Evolutionary conservation across 2,797 vertebrate species (phyloP), one percentile per base, ranked within the genome.

Genomic region (Adrianichthys oophorus): DNA sequence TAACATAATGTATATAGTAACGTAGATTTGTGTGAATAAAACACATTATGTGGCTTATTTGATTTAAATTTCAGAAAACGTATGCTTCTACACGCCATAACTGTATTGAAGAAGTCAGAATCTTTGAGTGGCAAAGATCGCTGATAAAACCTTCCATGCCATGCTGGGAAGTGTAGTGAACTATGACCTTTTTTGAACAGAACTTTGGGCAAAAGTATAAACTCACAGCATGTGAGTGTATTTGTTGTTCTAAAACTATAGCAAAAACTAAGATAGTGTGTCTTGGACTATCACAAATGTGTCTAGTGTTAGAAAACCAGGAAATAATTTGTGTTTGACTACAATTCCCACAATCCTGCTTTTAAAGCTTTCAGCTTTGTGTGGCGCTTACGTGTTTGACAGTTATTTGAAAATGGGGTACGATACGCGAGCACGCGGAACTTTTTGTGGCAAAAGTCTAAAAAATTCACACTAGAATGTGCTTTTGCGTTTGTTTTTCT

Each of bases 381-480:
- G 53, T 67, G 71, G 55, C 85, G 89, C 76, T 84, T 83, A 91
- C 89, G 88, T 90, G 89, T 87, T 76, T 81, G 79, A 83, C 76
- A 72, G 71, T 57, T 60, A 41, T 57, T 67, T 72, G 74, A 62
- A 70, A 78, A 89, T 85, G 87, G 86, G 82, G 78, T n/a, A 40
- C 19, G 3, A 55, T 40, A 41, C 56, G 14, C 4, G 1, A 4
- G 0, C 0, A 41, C 8, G 43, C 4, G 5, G 41, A n/a, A 1
- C 1, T 29, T 1, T 52, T 29, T 37, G 19, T 3, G 19, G 19
- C 19, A 21, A 21, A 21, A 21, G 19, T 21, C 19, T 21, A 21
- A 37, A 12, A 3, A 37, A 37, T 37, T 2, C 10, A 13, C 10
- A 37, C 32, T 5, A 16, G 18, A 8, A 8, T 48, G 23, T 23